These are phyloP conservation scores for Araneus ventricosus DNA, from an alignment of 1,140 invertebrate genomes.

Conservation along the genomic window DNA sequence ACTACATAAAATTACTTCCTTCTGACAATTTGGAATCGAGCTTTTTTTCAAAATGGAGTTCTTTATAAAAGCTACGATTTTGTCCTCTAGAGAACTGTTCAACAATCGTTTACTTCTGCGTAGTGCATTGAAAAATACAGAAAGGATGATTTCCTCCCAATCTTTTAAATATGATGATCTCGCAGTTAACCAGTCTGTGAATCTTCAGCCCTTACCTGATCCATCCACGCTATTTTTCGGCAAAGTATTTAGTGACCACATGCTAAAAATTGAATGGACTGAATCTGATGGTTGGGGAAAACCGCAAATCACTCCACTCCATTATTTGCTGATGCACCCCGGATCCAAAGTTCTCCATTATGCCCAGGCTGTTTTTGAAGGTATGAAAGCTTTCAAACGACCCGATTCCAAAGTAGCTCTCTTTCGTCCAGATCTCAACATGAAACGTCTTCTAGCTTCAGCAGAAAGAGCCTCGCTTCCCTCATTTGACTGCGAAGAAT, in stretches of 20 bases:
- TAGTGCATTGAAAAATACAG: neutral
- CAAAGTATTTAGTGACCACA: slow-evolving; percentile 76
- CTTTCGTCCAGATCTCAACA: slow-evolving; percentile 97
- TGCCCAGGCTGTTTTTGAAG: slow-evolving; percentile 97
- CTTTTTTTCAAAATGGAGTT: neutral
- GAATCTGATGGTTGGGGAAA: slow-evolving; percentile 74
- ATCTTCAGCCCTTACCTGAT: slow-evolving; percentile 88
- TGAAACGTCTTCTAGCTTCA: slow-evolving; percentile 93
- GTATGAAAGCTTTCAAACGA: slow-evolving; percentile 98
- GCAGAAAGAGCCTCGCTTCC: slow-evolving; percentile 92
- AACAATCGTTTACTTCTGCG: neutral
- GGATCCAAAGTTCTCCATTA: slow-evolving; percentile 98
- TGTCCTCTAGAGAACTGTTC: neutral
- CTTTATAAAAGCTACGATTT: neutral
- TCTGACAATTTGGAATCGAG: too few relatives aligned
- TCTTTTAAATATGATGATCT: slow-evolving; percentile 57
- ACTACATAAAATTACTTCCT: neutral
- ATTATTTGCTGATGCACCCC: slow-evolving; percentile 82
- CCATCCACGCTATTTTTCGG: slow-evolving; percentile 88
- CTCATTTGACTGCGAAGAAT: slow-evolving; percentile 91
- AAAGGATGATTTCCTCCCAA: neutral
- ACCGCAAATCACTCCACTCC: slow-evolving; percentile 74
- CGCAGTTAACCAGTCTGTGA: neutral
- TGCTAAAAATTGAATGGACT: slow-evolving; percentile 76
- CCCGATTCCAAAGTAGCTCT: slow-evolving; percentile 94